phyloP scores from a whole-genome alignment of 2,113 vertebrate species.

The Balaeniceps rex region DNA sequence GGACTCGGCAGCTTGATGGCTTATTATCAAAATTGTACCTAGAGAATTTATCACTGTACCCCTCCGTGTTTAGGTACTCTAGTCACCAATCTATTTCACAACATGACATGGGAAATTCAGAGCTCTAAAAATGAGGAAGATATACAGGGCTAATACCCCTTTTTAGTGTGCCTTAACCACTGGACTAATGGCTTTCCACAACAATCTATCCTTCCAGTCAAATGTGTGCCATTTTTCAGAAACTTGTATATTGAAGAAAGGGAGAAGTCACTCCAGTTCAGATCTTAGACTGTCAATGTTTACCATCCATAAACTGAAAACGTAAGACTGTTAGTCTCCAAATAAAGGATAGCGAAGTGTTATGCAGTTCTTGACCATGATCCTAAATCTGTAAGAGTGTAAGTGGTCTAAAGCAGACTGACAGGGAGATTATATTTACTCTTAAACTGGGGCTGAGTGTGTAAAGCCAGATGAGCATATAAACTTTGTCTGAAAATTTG shows the following conservation, averaged over 20 bases:
- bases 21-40: neutral
- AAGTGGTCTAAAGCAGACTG: neutral
- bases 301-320: neutral
- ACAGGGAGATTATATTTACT: neutral
- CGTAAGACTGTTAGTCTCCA: neutral
- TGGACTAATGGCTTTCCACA: neutral
- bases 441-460: neutral
- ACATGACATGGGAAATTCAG: neutral
- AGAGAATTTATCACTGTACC: neutral
- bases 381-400: neutral
- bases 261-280: neutral
- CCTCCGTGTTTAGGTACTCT: neutral
- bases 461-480: neutral
- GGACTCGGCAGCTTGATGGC: neutral
- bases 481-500: neutral
- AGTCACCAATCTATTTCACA: neutral
- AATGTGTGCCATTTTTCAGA: neutral
- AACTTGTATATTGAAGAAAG: neutral
- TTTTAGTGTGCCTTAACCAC: neutral
- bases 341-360: neutral
- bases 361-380: neutral
- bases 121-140: neutral
- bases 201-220: neutral
- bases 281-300: neutral
- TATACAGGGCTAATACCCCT: neutral